A percentile compares a stretch with the other conserved stretches of the same genome.
phyloP scores from a whole-genome alignment of 2,888 invertebrate genomes.

The Polydrusus pterygomalis region DNA sequence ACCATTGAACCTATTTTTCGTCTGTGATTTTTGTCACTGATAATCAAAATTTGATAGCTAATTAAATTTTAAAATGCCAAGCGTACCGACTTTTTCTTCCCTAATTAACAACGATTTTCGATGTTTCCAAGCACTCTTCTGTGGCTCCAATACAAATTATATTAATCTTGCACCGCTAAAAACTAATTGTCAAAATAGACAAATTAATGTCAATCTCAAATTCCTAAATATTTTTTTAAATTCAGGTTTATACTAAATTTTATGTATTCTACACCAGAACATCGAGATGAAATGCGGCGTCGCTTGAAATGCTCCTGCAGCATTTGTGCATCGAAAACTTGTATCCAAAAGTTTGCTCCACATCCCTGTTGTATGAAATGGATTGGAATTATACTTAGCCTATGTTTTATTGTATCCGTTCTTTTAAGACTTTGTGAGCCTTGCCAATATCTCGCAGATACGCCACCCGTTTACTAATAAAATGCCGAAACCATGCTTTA shows the following conservation, averaged over 20 bases:
- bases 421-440: slow-evolving; percentile 46
- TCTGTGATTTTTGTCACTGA: no score
- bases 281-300: slow-evolving; percentile 47
- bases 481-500: slow-evolving; percentile 4
- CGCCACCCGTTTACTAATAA: slow-evolving; percentile 52
- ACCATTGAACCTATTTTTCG: no score
- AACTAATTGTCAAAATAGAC: not conserved
- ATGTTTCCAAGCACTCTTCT: no score
- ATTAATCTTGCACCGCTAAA: no score
- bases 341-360: slow-evolving; percentile 49
- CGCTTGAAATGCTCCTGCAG: slow-evolving; percentile 54
- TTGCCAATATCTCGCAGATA: slow-evolving; percentile 56
- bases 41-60: no score
- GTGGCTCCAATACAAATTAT: no score
- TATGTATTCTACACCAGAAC: slow-evolving; percentile 5
- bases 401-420: slow-evolving; percentile 51
- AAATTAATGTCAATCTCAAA: slow-evolving; percentile 3
- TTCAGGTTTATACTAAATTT: slow-evolving; percentile 39
- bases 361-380: slow-evolving; percentile 57
- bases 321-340: slow-evolving; percentile 47
- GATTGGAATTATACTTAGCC: slow-evolving; percentile 49
- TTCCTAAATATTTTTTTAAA: slow-evolving; percentile 28
- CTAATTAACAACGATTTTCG: no score
- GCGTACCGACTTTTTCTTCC: no score
- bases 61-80: no score